Evolutionary conservation across 2,888 invertebrate species (phyloP).

Genomic region (Mythimna ferrago): DNA sequence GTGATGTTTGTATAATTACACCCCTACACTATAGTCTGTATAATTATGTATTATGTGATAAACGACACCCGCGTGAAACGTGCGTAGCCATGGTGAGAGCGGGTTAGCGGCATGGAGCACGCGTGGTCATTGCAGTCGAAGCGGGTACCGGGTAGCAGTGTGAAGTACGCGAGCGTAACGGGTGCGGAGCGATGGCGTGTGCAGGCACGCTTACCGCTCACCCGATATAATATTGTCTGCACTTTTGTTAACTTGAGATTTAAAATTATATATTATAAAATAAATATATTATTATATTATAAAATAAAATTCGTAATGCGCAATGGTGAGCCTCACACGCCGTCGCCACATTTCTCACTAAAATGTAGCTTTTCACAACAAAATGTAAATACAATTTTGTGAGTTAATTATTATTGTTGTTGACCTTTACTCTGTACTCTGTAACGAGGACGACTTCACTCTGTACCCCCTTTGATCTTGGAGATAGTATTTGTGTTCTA

Average conservation of each 20-base stretch:
- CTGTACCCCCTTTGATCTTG: constrained; percentile 9
- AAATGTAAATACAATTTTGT: constrained; percentile 9
- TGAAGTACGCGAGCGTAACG: not conserved
- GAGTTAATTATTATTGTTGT: constrained; percentile 11
- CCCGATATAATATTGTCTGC: constrained; percentile 43
- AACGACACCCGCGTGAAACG: not conserved
- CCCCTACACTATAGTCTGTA: not conserved
- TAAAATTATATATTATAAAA: not conserved
- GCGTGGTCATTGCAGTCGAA: not conserved
- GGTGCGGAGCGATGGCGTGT: not conserved
- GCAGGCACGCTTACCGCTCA: constrained; percentile 26
- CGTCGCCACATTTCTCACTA: not conserved
- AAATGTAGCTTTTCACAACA: not conserved
- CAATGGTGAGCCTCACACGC: not conserved
- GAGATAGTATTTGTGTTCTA: constrained; percentile 1
- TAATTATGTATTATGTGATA: constrained; percentile 16
- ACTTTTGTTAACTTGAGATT: constrained; percentile 41
- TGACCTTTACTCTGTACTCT: too few relatives aligned
- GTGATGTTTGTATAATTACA: too few relatives aligned
- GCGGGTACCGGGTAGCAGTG: too few relatives aligned
- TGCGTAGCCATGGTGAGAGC: constrained; percentile 4
- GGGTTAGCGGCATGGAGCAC: not conserved
- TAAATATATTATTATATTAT: constrained; percentile 5
- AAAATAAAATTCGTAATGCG: constrained; percentile 19
- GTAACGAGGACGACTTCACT: not conserved